Evolutionary conservation across 2,797 vertebrate genomes (phyloP).

Genomic region (Smutsia temminckii): DNA sequence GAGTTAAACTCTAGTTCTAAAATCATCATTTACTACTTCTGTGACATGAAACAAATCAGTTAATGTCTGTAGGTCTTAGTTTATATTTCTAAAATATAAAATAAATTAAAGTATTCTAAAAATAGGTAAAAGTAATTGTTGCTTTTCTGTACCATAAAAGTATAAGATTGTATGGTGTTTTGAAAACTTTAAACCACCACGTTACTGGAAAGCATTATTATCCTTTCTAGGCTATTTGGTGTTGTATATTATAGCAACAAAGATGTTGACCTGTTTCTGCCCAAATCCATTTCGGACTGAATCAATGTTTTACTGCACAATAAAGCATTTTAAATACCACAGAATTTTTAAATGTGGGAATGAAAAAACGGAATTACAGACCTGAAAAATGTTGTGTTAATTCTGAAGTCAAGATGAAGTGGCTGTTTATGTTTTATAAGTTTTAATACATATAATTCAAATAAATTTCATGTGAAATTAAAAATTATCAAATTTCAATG

Average conservation of each 20-base stretch:
- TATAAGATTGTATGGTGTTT: not conserved
- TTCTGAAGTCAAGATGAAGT: not conserved
- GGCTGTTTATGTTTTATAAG: not conserved
- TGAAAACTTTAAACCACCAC: not conserved
- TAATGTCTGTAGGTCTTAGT: not conserved
- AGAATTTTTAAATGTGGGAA: not conserved
- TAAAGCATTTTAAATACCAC: not conserved
- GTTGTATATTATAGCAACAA: not conserved
- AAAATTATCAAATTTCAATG: not conserved
- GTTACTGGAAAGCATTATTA: not conserved
- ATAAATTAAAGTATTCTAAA: not conserved
- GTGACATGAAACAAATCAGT: not conserved
- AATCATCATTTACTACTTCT: not conserved
- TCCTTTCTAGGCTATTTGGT: not conserved
- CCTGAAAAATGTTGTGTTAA: not conserved
- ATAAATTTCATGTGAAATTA: not conserved
- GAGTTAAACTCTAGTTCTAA: not conserved
- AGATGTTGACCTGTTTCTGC: not conserved
- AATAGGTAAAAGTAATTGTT: not conserved
- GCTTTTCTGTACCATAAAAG: not conserved
- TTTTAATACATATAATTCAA: not conserved
- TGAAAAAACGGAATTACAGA: not conserved
- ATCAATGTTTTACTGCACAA: not conserved
- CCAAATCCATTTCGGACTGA: not conserved
- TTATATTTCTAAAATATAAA: not conserved